Percentiles rank a stretch among this genome's conserved stretches.
These are phyloP conservation scores for Gisinianus flammeolus DNA, from an alignment of 2,888 invertebrate species.

Conservation along the genomic window DNA sequence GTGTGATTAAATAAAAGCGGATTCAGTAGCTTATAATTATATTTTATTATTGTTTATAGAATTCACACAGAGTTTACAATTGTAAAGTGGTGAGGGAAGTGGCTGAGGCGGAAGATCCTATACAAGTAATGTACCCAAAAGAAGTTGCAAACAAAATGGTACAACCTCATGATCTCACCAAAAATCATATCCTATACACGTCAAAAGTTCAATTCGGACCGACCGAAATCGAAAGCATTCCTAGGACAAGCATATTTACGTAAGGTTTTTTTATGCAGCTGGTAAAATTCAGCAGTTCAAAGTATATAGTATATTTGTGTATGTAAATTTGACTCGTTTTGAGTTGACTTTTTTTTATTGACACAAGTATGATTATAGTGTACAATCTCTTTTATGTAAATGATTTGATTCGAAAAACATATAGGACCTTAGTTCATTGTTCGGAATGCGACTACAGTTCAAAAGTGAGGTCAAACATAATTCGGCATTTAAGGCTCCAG, in stretches of 20 bases:
- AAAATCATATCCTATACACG: constrained; percentile 46
- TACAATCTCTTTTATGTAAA: background rate
- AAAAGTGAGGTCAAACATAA: constrained; percentile 68
- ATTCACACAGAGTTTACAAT: constrained; percentile 58
- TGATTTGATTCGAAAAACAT: no score
- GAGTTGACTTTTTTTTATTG: background rate
- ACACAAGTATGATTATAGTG: background rate
- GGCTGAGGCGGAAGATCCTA: constrained; percentile 53
- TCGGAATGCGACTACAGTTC: constrained; percentile 59
- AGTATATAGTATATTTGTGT: constrained; percentile 14
- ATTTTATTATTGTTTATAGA: constrained; percentile 35
- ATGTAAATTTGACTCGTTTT: no score
- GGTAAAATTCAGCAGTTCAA: no score
- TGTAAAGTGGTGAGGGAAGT: constrained; percentile 48
- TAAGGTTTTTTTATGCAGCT: constrained; percentile 63
- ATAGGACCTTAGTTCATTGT: constrained; percentile 57
- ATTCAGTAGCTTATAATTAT: no score
- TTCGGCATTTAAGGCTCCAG: constrained; percentile 74
- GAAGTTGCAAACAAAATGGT: constrained; percentile 48
- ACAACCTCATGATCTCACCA: constrained; percentile 37
- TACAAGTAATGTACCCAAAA: constrained; percentile 57
- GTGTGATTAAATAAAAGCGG: no score
- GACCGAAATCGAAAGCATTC: constrained; percentile 70
- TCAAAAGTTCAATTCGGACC: constrained; percentile 64
- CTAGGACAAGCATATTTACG: constrained; percentile 70